Percentiles rank a stretch among this genome's conserved stretches.
Evolutionary conservation across 2,113 vertebrate species (phyloP).

Genomic region (Amphiprion percula): DNA sequence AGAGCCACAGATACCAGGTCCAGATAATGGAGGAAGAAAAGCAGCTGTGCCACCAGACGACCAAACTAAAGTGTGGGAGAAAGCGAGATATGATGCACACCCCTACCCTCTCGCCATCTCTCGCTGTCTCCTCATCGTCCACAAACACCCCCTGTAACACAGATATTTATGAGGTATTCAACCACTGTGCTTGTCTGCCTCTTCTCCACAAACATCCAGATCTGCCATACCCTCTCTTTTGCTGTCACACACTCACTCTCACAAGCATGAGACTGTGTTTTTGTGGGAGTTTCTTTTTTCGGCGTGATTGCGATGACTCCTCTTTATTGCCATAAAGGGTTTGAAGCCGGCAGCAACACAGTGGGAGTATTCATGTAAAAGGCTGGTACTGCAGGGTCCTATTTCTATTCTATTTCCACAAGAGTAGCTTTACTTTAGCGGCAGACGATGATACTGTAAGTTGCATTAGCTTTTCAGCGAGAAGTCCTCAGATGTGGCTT

Average conservation of each 20-base stretch:
- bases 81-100: not conserved
- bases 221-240: constrained; percentile 19
- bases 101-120: constrained; percentile 26
- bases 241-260: not conserved
- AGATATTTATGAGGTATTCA: constrained; percentile 68
- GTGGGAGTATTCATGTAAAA: constrained; percentile 60
- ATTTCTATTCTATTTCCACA: constrained; percentile 22
- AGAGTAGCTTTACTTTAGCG: constrained; percentile 24
- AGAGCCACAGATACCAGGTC: constrained; percentile 23
- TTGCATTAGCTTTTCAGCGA: constrained; percentile 28
- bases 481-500: not conserved
- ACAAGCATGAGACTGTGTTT: constrained; percentile 20
- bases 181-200: constrained; percentile 48
- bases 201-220: constrained; percentile 49
- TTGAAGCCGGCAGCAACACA: constrained; percentile 46
- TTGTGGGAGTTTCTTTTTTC: constrained; percentile 53
- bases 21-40: constrained; percentile 40
- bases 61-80: constrained; percentile 24
- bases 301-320: constrained; percentile 46
- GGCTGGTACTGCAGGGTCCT: constrained; percentile 37
- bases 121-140: not conserved
- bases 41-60: not conserved
- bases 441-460: constrained; percentile 21
- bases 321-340: constrained; percentile 27
- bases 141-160: constrained; percentile 35